Percentiles rank a stretch among this genome's conserved stretches.
Evolutionary conservation across 2,797 vertebrate genomes (phyloP).

Genomic region (Clamator glandarius): DNA sequence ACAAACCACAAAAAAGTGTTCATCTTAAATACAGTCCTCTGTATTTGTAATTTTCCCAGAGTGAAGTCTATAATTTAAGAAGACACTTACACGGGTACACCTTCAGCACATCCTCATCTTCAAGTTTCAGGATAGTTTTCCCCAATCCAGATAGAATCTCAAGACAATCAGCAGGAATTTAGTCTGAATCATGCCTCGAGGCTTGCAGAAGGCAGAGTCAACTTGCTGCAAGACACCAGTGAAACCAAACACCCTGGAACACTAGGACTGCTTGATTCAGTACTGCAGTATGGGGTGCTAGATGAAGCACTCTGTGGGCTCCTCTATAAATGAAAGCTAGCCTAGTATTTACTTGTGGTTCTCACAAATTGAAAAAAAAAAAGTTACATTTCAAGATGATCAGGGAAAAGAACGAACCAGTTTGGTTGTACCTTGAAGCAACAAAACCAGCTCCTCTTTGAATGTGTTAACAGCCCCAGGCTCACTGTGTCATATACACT

Average conservation of each 20-base stretch:
- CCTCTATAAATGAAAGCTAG: neutral
- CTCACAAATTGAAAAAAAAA: neutral
- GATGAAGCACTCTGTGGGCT: neutral
- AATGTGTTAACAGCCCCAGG: neutral
- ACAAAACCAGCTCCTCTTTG: neutral
- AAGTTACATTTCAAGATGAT: neutral
- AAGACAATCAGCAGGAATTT: neutral
- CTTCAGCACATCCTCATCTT: too few relatives aligned
- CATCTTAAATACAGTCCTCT: neutral
- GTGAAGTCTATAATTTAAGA: neutral
- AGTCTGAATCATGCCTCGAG: fast-evolving
- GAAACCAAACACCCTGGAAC: neutral
- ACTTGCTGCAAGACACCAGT: neutral
- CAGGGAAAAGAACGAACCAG: neutral
- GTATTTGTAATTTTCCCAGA: neutral
- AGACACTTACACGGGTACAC: neutral
- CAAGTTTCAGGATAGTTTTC: neutral
- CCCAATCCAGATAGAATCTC: neutral
- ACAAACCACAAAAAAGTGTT: neutral
- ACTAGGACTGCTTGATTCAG: neutral
- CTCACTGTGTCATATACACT: neutral
- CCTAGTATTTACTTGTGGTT: neutral
- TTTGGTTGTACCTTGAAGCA: neutral
- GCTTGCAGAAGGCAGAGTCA: neutral
- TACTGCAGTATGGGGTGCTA: neutral